Conservation (phyloP, 2,113 vertebrate species). For the Pelusios castaneus region DNA sequence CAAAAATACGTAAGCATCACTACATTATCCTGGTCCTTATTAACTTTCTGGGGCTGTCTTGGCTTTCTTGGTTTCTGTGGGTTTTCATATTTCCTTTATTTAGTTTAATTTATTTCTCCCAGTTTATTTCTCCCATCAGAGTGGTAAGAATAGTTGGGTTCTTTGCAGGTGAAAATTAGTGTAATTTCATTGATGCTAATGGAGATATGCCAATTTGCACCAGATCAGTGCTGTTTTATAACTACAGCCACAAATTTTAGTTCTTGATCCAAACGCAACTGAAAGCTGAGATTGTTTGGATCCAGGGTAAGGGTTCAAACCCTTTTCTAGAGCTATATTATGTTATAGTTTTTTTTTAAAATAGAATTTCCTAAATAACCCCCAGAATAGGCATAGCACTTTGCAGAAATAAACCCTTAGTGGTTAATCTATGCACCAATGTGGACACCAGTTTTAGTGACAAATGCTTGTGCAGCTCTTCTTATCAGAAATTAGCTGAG, state of each 20-base stretch:
- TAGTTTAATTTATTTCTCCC: constrained; percentile 16
- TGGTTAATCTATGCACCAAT: neutral
- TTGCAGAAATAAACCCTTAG: neutral
- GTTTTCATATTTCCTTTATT: constrained; percentile 35
- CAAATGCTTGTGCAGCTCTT: neutral
- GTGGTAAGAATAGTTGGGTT: constrained; percentile 20
- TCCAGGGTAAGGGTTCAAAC: neutral
- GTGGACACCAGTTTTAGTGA: neutral
- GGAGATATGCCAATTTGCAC: constrained; percentile 50
- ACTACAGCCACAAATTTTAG: constrained; percentile 53
- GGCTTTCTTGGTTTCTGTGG: neutral
- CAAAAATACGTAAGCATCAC: neutral
- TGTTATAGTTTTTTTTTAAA: neutral
- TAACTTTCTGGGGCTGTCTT: neutral
- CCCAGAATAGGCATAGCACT: neutral
- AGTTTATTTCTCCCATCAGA: constrained; percentile 26
- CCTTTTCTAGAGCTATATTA: neutral
- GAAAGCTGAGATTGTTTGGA: constrained; percentile 36
- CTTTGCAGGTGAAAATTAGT: constrained; percentile 34
- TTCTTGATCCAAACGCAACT: constrained; percentile 40
- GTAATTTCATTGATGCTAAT: neutral
- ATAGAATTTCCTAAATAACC: neutral
- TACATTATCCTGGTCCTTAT: neutral
- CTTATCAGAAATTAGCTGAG: neutral
- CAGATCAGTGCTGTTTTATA: constrained; percentile 30